Evolutionary conservation across 2,888 invertebrate species (phyloP).

Genomic region (Catocala nupta): DNA sequence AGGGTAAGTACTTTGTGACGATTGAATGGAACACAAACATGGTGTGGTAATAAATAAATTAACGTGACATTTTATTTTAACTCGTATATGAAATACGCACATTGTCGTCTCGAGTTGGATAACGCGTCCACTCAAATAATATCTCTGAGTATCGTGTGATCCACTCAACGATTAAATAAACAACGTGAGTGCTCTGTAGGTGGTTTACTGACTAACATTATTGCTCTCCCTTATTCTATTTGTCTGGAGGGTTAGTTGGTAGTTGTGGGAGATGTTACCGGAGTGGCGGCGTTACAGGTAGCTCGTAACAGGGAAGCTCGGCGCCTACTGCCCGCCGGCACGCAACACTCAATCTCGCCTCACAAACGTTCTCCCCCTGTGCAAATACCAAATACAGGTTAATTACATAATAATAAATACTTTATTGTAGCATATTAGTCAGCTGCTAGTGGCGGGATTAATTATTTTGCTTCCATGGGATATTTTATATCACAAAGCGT

Average conservation of each 20-base stretch:
- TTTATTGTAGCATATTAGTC: too few species aligned
- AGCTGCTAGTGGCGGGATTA: too few species aligned
- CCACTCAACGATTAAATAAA: conserved; percentile 17
- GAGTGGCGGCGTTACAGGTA: conserved; percentile 43
- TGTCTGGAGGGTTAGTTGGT: conserved; percentile 19
- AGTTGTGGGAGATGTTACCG: conserved; percentile 42
- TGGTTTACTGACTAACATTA: conserved; percentile 40
- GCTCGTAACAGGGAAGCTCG: conserved; percentile 39
- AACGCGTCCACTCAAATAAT: conserved; percentile 63
- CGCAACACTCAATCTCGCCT: conserved; percentile 92
- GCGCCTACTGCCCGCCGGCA: conserved; percentile 74
- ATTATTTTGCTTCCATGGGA: too few species aligned
- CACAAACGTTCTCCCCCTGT: conserved; percentile 94
- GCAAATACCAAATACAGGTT: conserved; percentile 53
- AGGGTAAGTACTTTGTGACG: conserved; percentile 75
- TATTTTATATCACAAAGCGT: too few species aligned
- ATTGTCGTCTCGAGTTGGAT: conserved; percentile 63
- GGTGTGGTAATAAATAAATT: conserved; percentile 60
- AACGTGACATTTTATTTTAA: conserved; percentile 54
- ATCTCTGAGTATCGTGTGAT: conserved; percentile 43
- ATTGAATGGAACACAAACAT: conserved; percentile 57
- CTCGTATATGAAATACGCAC: conserved; percentile 76
- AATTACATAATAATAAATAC: conserved; percentile 1
- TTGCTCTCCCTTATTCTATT: conserved; percentile 22
- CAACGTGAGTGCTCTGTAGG: conserved; percentile 32